Evolutionary conservation across 2,797 vertebrate genomes (phyloP), one percentile per base, ranked within the genome.

Genomic region (Characodon lateralis): DNA sequence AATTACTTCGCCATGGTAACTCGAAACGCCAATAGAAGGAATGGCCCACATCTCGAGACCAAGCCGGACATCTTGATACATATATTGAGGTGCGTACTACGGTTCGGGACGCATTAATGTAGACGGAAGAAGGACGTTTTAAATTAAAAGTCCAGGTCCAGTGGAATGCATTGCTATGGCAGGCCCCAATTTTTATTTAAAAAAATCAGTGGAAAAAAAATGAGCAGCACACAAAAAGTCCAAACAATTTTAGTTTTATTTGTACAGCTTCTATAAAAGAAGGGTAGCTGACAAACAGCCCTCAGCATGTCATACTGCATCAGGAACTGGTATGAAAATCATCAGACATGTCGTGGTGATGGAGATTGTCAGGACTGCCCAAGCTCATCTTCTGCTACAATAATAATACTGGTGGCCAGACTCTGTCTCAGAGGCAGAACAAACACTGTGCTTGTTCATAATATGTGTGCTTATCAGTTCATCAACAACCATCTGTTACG

Each of bases 221-320:
- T 13, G 43, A 51, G 31, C 1, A 9, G 31, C 78, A 82, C 66
- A 35, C 43, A 77, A 24, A 84, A 72, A 80, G 66, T 92, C 85
- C 83, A 91, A 89, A 89, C 83, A 78, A n/a, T 86, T 90, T 89
- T 90, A 87, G 85, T 93, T 92, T 88, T 90, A 87, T 88, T 93
- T 89, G 86, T 88, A 94, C 89, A 90, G 74, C 92, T 94, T 82
- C 73, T 95, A 93, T 86, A 94, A 95, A 95, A 95, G 86, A 89
- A 84, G 68, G 71, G 89, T 28, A 84, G 87, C 87, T 91, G 92
- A 92, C 86, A 79, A 89, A 93, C 83, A 91, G 90, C 86, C 83
- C 79, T 92, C 88, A 85, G 91, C 87, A 55, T 77, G 89, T 90
- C 51, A 61, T 92, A 94, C 95, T 95, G 94, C 92, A 94, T 92